A percentile compares a stretch with the other conserved stretches of the same genome.
Evolutionary conservation across 2,888 invertebrate species (phyloP).

Genomic region (Phyto melanocephala): DNA sequence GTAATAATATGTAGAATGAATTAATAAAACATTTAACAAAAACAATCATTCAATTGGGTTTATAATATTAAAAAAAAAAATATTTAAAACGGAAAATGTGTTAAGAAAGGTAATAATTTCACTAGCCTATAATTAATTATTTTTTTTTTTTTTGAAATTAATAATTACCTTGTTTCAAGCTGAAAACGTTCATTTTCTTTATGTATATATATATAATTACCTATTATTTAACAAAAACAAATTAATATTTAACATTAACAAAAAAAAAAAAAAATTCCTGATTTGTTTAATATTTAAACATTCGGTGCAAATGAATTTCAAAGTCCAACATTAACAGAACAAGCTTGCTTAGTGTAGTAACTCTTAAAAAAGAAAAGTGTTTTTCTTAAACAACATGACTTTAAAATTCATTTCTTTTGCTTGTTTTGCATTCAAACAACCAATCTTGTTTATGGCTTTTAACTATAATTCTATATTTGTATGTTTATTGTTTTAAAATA

Average conservation of each 20-base stretch:
- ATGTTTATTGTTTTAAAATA: constrained; percentile 11
- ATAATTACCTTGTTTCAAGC: constrained; percentile 58
- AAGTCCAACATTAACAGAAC: neutral
- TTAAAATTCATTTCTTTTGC: constrained; percentile 29
- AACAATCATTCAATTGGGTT: constrained; percentile 14
- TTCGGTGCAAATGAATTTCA: constrained; percentile 29
- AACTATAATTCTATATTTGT: neutral
- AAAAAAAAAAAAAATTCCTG: constrained; percentile 60
- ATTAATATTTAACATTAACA: constrained; percentile 58
- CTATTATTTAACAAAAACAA: constrained; percentile 55
- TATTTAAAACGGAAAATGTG: neutral
- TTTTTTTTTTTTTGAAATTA: constrained; percentile 17
- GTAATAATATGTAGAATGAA: constrained; percentile 1
- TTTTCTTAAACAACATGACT: neutral
- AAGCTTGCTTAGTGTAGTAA: neutral
- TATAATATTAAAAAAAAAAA: neutral
- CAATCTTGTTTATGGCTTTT: constrained; percentile 46
- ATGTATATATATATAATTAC: constrained; percentile 24
- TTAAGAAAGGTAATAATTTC: constrained; percentile 42
- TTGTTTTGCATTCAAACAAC: constrained; percentile 35
- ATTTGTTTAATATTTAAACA: constrained; percentile 26
- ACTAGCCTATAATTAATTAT: constrained; percentile 59
- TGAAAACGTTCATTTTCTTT: constrained; percentile 63
- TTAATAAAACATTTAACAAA: constrained; percentile 47
- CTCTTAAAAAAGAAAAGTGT: too few species aligned